These are phyloP conservation scores for Centropus bengalensis DNA, from an alignment of 2,113 vertebrate genomes.

Conservation along the genomic window DNA sequence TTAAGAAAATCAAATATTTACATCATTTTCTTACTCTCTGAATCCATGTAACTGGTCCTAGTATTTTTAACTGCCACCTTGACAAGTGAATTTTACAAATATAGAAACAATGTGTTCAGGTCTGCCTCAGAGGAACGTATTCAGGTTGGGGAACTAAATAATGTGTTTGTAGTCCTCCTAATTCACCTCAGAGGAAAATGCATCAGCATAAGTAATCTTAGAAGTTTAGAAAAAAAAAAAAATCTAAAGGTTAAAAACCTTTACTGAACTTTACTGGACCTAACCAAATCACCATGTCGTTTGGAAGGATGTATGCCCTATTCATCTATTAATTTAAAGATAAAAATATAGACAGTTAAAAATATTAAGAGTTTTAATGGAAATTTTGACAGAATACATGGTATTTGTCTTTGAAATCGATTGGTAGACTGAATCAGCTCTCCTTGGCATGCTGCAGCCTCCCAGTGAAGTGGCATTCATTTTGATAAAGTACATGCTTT, in stretches of 20 bases:
- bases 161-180: background rate
- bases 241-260: background rate
- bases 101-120: background rate
- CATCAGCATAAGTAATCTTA: background rate
- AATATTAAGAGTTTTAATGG: background rate
- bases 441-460: background rate
- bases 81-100: background rate
- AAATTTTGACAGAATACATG: background rate
- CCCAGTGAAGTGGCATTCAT: background rate
- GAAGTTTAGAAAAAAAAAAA: background rate
- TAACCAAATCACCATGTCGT: background rate
- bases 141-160: background rate
- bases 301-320: background rate
- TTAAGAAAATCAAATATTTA: background rate
- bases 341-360: background rate
- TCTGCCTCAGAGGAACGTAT: background rate
- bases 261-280: background rate
- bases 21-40: background rate
- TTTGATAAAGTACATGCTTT: background rate
- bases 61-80: background rate
- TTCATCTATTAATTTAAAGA: background rate
- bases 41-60: background rate
- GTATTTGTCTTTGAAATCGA: background rate
- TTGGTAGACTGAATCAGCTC: background rate
- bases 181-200: background rate